A percentile compares a stretch with the other conserved stretches of the same genome.
Evolutionary conservation across 2,113 vertebrate genomes (phyloP).

Genomic region (Chrysemys picta): DNA sequence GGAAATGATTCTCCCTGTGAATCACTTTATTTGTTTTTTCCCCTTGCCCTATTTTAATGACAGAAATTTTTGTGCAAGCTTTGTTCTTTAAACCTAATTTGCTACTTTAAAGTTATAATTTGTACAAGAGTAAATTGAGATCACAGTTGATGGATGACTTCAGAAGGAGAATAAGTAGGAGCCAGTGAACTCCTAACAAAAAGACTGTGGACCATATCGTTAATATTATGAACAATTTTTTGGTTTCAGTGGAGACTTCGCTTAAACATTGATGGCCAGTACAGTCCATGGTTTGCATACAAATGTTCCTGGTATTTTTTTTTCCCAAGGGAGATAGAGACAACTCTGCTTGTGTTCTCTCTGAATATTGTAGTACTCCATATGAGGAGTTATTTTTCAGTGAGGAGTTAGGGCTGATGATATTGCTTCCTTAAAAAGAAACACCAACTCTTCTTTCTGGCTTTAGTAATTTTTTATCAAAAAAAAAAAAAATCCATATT

Average conservation of each 20-base stretch:
- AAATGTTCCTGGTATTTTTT: neutral
- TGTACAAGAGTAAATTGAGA: neutral
- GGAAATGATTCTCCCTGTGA: neutral
- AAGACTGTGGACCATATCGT: neutral
- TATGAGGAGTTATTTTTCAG: neutral
- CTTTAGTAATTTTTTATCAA: neutral
- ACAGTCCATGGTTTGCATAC: neutral
- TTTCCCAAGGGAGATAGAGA: neutral
- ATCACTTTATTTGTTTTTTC: neutral
- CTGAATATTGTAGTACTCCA: neutral
- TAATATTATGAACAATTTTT: neutral
- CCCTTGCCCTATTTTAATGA: neutral
- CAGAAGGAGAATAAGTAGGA: neutral
- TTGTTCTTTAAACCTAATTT: neutral
- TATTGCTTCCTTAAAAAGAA: neutral
- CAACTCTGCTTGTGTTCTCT: neutral
- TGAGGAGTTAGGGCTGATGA: neutral
- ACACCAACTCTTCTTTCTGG: neutral
- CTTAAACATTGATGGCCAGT: neutral
- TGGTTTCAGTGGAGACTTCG: neutral
- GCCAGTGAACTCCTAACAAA: neutral
- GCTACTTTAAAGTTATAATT: neutral
- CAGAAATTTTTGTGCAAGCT: rapidly evolving
- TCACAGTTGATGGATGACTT: neutral
- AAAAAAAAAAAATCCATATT: neutral